phyloP scores from a whole-genome alignment of 2,113 vertebrate genomes.

The Larimichthys crocea region DNA sequence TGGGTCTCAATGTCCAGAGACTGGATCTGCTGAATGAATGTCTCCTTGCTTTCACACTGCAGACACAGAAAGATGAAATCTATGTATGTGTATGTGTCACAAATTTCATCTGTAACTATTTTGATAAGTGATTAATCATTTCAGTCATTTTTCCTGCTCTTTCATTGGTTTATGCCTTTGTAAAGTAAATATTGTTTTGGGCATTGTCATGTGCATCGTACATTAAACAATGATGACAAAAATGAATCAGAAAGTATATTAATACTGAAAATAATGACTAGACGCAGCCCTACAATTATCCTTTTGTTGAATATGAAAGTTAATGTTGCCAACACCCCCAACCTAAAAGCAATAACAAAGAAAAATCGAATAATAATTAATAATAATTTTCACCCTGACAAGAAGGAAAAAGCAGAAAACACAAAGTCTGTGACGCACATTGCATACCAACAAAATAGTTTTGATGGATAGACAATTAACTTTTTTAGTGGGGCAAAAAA shows the following conservation, averaged over 20 bases:
- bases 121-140: neutral
- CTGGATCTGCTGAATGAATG: conserved; percentile 90
- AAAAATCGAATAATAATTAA: neutral
- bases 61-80: conserved; percentile 33
- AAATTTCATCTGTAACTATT: neutral
- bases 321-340: neutral
- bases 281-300: neutral
- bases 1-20: conserved; percentile 88
- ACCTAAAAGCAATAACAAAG: neutral
- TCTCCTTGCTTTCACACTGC: conserved; percentile 90
- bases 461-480: neutral
- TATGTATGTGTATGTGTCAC: neutral
- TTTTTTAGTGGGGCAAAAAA: neutral
- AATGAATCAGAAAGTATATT: neutral
- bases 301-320: neutral
- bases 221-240: neutral
- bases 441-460: neutral
- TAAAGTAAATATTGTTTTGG: neutral
- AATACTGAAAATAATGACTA: neutral
- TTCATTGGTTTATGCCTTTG: neutral
- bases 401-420: neutral
- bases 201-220: too few species aligned
- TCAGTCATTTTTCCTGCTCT: neutral
- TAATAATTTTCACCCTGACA: neutral
- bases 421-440: neutral